Evolutionary conservation across 2,113 vertebrate species (phyloP).

Genomic region (Burhinus bistriatus): DNA sequence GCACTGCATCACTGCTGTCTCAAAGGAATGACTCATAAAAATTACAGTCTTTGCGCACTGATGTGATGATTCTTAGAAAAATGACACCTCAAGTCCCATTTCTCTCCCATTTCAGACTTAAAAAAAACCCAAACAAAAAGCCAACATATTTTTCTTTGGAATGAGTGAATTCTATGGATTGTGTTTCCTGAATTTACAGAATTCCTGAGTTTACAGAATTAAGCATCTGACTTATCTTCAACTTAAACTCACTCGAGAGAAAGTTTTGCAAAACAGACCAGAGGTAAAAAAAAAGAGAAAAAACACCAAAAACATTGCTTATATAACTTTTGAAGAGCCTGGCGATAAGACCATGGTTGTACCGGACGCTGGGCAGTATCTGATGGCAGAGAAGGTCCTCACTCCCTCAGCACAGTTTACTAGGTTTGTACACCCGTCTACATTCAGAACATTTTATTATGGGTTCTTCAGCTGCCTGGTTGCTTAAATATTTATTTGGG

Average conservation of each 20-base stretch:
- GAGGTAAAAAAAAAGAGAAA: background rate
- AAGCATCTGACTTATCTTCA: background rate
- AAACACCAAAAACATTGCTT: background rate
- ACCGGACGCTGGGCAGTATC: background rate
- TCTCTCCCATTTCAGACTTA: background rate
- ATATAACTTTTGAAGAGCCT: background rate
- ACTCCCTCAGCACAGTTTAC: background rate
- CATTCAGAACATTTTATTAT: conserved; percentile 61
- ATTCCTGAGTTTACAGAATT: background rate
- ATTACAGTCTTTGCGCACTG: background rate
- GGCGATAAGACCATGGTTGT: background rate
- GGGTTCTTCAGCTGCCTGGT: conserved; percentile 45
- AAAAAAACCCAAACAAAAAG: background rate
- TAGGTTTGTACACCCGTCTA: background rate
- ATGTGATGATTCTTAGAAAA: background rate
- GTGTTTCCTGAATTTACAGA: background rate
- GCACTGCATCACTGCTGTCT: background rate
- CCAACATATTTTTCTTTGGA: background rate
- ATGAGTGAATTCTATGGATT: background rate
- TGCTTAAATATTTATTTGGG: conserved; percentile 45
- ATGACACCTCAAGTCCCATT: background rate
- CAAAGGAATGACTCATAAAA: conserved; percentile 34
- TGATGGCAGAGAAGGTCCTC: background rate
- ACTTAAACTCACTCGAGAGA: background rate
- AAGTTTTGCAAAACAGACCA: background rate